Conservation (phyloP, 2,888 invertebrate species). For the Hydrotaea cyrtoneurina region DNA sequence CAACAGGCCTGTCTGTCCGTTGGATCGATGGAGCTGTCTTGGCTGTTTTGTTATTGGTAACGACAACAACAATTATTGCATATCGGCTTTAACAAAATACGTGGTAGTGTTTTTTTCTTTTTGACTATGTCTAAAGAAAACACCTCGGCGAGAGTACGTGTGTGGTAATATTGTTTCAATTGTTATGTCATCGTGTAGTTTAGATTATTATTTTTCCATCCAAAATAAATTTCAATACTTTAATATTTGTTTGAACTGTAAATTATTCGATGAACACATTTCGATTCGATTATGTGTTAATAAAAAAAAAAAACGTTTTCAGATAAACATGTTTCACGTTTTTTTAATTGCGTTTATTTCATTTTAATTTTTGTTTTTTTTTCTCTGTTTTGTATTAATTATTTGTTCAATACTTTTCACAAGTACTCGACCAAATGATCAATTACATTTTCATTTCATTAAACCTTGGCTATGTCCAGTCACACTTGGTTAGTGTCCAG, state of each 20-base stretch:
- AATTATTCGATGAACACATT: neutral
- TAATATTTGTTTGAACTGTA: slow-evolving; percentile 38
- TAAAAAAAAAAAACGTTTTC: slow-evolving; percentile 8
- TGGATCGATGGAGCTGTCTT: neutral
- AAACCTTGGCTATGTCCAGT: neutral
- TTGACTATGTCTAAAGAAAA: neutral
- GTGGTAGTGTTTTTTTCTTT: neutral
- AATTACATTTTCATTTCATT: neutral
- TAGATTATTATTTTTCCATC: neutral
- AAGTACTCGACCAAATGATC: neutral
- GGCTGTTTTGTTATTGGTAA: neutral
- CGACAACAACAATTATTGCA: slow-evolving; percentile 5
- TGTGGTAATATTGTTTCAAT: slow-evolving; percentile 11
- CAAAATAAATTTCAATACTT: slow-evolving; percentile 20
- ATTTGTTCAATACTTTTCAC: slow-evolving; percentile 12
- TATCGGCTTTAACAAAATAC: slow-evolving; percentile 8
- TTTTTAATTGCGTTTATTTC: slow-evolving; percentile 13
- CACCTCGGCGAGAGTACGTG: neutral
- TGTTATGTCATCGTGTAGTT: slow-evolving; percentile 40
- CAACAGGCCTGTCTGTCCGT: neutral
- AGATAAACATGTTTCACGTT: slow-evolving; percentile 17
- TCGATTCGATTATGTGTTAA: slow-evolving; percentile 9
- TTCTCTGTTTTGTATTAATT: slow-evolving; percentile 52
- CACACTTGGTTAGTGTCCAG: too few species aligned
- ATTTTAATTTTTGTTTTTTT: slow-evolving; percentile 60